These are phyloP conservation scores for Leuciscus idus DNA, from an alignment of 2,113 vertebrate species.

Conservation along the genomic window DNA sequence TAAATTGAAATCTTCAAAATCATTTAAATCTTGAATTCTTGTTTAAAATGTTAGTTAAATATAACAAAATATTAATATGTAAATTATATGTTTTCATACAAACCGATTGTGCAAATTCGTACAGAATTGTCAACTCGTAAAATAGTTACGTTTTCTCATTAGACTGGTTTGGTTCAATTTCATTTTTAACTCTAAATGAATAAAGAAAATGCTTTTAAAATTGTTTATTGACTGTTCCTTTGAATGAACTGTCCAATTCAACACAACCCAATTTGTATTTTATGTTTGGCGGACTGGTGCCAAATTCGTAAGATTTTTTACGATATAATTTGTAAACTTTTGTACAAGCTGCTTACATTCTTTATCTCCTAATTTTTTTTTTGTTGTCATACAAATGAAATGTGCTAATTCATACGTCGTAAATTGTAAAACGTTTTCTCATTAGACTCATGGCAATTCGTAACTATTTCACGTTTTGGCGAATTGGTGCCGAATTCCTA, in stretches of 20 bases:
- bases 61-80: neutral
- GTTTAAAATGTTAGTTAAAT: neutral
- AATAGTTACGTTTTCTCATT: no score
- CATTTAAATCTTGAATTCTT: neutral
- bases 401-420: neutral
- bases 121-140: no score
- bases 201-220: neutral
- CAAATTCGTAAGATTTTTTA: neutral
- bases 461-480: neutral
- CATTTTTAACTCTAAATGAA: no score
- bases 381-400: neutral
- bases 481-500: neutral
- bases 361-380: neutral
- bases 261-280: neutral
- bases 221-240: neutral
- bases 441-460: neutral
- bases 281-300: neutral
- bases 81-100: no score
- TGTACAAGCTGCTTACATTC: neutral
- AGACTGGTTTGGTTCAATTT: no score
- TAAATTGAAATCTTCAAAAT: neutral
- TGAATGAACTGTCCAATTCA: neutral
- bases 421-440: neutral
- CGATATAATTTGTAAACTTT: neutral
- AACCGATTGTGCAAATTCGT: no score